A percentile compares a stretch with the other conserved stretches of the same genome.
Conservation (phyloP, 53 echinoderm and acorn worm species). For the Glandiceps talaboti region DNA sequence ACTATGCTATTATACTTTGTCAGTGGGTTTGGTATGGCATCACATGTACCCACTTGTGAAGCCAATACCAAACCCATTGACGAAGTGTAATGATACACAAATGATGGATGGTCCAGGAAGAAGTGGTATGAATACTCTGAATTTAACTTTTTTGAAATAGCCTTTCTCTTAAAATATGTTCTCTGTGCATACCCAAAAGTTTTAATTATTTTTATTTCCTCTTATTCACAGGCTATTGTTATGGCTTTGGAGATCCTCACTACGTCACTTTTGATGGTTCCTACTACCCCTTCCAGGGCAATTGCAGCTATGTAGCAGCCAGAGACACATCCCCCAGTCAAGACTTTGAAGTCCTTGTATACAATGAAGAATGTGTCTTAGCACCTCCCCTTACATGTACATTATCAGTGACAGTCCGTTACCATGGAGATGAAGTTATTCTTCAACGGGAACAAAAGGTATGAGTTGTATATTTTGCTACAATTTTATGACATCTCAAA, state of each 20-base stretch:
- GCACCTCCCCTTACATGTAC: background rate
- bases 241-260: conserved; percentile 7
- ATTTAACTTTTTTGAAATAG: too few species aligned
- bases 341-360: conserved; percentile 1
- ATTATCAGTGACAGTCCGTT: background rate
- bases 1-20: too few species aligned
- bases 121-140: too few species aligned
- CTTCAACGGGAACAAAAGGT: background rate
- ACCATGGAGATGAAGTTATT: background rate
- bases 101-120: too few species aligned
- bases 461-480: too few species aligned
- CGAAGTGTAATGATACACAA: too few species aligned
- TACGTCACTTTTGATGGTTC: background rate
- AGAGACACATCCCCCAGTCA: background rate
- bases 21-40: too few species aligned
- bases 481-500: too few species aligned
- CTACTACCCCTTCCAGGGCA: conserved; percentile 6
- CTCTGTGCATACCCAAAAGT: too few species aligned
- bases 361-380: background rate
- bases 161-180: too few species aligned
- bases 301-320: background rate
- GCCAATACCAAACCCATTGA: too few species aligned
- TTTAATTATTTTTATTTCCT: background rate
- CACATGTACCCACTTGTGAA: too few species aligned
- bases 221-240: background rate